Evolutionary conservation across 2,113 vertebrate genomes (phyloP), one percentile per base, ranked within the genome.

Genomic region (Protobothrops mucrosquamatus): DNA sequence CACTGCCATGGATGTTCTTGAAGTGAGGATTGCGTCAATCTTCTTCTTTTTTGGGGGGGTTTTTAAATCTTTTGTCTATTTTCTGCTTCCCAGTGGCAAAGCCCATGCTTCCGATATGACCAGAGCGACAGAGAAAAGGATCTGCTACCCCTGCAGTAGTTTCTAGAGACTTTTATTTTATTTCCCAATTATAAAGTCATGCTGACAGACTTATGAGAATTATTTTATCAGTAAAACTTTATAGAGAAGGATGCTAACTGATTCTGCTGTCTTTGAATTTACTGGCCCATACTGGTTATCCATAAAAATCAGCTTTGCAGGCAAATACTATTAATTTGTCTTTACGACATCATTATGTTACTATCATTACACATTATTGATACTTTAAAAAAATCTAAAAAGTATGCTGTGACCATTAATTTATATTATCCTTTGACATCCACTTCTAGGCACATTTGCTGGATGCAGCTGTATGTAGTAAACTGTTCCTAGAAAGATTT

Each of bases 401-500:
- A 39, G 29, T 10, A 29, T 24, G 24, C 59, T 1, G 10, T 43
- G 74, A 61, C 91, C 56, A 51, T 52, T 90, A 90, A 85, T 23
- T 86, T 74, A 86, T 85, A 89, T 61, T 89, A 93, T 26, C 22
- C 51, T 93, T 93, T 86, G 69, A 86, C 54, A 74, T 89, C 86
- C 26, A 64, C 18, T 24, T 14, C 52, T 89, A 89, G 52, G 87
- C 52, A 59, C 64, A 64, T 86, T 90, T 61, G 92, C 20, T 93
- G 54, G 87, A 43, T 14, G 29, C 87, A 92, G 87, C 87, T 89
- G 91, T 85, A 85, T 85, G 54, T n/a, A 89, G 54, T 89, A 92
- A 92, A 92, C 26, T 85, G 43, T 59, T 54, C 29, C 26, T 57
- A 92, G 69, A 92, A 88, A 92, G 91, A 59, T 85, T 89, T 56